Base-by-base conservation (phyloP, 2,113 vertebrate genomes). In the Prionailurus bengalensis region DNA sequence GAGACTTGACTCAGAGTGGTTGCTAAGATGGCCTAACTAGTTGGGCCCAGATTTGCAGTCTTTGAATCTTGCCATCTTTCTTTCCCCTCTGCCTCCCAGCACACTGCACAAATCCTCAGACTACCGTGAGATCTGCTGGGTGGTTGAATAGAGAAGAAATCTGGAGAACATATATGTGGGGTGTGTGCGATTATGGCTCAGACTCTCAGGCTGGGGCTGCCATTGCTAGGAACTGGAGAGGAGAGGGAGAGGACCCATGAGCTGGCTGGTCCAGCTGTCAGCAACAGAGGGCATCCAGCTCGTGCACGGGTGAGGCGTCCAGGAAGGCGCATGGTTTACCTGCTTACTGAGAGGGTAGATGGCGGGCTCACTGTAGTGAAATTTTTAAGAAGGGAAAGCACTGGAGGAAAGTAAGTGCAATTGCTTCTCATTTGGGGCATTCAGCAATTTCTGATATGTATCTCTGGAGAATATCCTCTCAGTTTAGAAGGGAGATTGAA, bases 251-350 rank as follows among this genome's bases (percentile, higher is more conserved):
- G 39, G 48, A 31, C 61, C 29, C 78, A 4, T 0, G 7, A 12
- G 2, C 13, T 1, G 0, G 65, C 36, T 10, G 48, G n/a, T n/a
- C 3, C 17, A 55, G 36, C 36, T 36, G 1, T 33, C 12, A 53
- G 68, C 39, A 6, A 21, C 29, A 55, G 31, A 55, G 42, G 12
- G 42, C 13, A 7, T 53, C 73, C 31, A 39, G 66, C 33, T 58
- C 1, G 15, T 2, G 21, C 16, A 0, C 2, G 19, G 45, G 4
- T 0, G 17, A 89, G 15, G 36, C 3, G 0, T 42, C 48, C n/a
- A 42, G 74, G 71, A 90, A 29, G 45, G 51, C n/a, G 10, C 5
- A 3, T 0, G 2, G 53, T 29, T 14, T 7, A 19, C 33, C 5
- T 53, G 63, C 61, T 14, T 65, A 25, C 84, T 27, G 86, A 36